These are phyloP conservation scores for Corvus moneduloides DNA, from an alignment of 2,113 vertebrate genomes.

Conservation along the genomic window DNA sequence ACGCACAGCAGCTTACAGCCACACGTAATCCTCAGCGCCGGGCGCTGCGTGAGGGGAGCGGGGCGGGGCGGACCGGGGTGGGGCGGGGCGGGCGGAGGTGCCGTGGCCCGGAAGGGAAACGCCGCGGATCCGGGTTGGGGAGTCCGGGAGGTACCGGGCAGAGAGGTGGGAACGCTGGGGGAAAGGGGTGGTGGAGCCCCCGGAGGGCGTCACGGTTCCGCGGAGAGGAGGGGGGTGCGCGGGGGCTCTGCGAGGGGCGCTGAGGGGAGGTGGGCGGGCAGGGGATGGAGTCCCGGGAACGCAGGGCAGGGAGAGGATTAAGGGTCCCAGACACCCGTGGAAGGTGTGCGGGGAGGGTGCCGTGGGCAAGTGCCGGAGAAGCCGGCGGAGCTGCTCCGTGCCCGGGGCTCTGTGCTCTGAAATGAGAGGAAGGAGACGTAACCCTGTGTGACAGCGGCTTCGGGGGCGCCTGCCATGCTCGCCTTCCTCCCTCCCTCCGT, in stretches of 20 bases:
- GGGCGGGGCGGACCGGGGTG: background rate
- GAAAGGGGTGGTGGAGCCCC: no score
- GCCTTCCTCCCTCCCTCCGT: fast-evolving
- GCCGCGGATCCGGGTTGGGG: background rate
- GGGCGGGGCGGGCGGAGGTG: background rate
- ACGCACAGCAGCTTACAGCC: fast-evolving
- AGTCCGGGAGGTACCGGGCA: background rate
- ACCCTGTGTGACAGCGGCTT: background rate
- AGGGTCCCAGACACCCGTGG: fast-evolving
- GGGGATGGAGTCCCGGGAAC: background rate
- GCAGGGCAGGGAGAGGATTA: background rate
- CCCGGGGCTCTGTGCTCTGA: background rate
- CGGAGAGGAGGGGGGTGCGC: background rate
- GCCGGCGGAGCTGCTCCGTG: background rate
- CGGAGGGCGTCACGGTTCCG: fast-evolving
- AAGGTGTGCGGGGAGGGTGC: background rate
- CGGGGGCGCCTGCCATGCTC: fast-evolving
- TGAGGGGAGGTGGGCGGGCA: background rate
- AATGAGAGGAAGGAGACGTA: background rate
- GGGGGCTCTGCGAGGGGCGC: background rate
- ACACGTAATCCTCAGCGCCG: fast-evolving
- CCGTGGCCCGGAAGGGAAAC: background rate
- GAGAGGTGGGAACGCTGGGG: background rate
- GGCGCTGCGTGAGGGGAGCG: fast-evolving
- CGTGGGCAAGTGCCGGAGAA: background rate